These are phyloP conservation scores for Thera britannica DNA, from an alignment of 2,888 invertebrate species.

Conservation along the genomic window DNA sequence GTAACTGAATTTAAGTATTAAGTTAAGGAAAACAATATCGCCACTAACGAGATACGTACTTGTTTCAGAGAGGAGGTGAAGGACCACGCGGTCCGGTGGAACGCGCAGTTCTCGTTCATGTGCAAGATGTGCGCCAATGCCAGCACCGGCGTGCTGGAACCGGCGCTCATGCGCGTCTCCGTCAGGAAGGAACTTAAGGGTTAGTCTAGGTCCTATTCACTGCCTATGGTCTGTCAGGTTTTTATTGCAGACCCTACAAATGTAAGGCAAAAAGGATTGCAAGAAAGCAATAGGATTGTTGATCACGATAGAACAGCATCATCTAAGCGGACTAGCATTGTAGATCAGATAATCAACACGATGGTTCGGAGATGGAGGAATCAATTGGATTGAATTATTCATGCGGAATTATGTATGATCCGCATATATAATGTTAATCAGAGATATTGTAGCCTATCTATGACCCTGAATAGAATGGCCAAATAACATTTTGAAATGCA, in stretches of 20 bases:
- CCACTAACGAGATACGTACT: slow-evolving; percentile 2
- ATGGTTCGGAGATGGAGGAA: neutral
- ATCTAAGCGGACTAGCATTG: neutral
- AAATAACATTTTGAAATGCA: slow-evolving; percentile 4
- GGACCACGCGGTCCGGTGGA: slow-evolving; percentile 97
- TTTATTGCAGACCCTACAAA: neutral
- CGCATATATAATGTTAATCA: neutral
- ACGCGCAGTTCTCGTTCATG: slow-evolving; percentile 94
- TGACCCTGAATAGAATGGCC: slow-evolving; percentile 6
- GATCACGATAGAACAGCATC: neutral
- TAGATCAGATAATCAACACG: neutral
- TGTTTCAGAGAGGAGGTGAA: slow-evolving; percentile 93
- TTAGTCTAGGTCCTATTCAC: slow-evolving; percentile 28
- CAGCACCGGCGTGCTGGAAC: slow-evolving; percentile 96
- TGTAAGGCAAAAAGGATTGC: neutral
- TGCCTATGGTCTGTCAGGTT: neutral
- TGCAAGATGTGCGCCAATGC: slow-evolving; percentile 99
- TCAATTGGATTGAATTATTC: neutral
- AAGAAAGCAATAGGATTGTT: neutral
- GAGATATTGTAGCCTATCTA: neutral
- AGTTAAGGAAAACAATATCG: neutral
- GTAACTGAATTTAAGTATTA: neutral
- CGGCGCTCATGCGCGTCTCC: slow-evolving; percentile 96
- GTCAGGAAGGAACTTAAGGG: slow-evolving; percentile 95
- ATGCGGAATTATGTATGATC: neutral